These are phyloP conservation scores for Drosophila tripunctata DNA, from an alignment of 2,888 invertebrate species.

Conservation along the genomic window DNA sequence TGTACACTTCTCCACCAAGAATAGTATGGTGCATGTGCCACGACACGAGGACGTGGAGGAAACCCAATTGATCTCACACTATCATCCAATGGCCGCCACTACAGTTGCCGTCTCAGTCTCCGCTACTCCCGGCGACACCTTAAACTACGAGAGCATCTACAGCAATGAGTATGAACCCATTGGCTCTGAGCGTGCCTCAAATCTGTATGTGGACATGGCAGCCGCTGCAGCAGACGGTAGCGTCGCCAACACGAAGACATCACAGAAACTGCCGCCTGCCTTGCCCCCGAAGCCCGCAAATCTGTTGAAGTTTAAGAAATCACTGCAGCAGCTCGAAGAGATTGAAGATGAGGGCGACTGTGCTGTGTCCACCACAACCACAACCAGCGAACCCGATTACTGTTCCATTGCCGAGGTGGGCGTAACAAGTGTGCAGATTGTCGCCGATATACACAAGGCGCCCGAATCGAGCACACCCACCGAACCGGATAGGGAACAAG, in stretches of 20 bases:
- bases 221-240: slow-evolving; percentile 82
- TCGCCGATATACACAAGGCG: slow-evolving; percentile 85
- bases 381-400: slow-evolving; percentile 88
- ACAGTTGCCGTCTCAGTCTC: slow-evolving; percentile 1
- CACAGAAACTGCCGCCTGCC: slow-evolving; percentile 87
- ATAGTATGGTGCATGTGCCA: slow-evolving; percentile 86
- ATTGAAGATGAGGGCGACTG: slow-evolving; percentile 67
- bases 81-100: slow-evolving; percentile 56
- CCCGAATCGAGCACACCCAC: slow-evolving; percentile 64
- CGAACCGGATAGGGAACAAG: slow-evolving; percentile 45
- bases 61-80: slow-evolving; percentile 54
- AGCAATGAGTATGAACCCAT: slow-evolving; percentile 91
- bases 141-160: slow-evolving; percentile 87
- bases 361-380: slow-evolving; percentile 52
- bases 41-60: slow-evolving; percentile 78
- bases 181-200: slow-evolving; percentile 84
- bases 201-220: slow-evolving; percentile 88
- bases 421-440: slow-evolving; percentile 85
- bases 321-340: slow-evolving; percentile 73
- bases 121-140: slow-evolving; percentile 75
- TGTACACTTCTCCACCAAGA: slow-evolving; percentile 88
- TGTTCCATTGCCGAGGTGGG: slow-evolving; percentile 90
- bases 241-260: slow-evolving; percentile 59
- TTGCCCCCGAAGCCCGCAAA: slow-evolving; percentile 92
- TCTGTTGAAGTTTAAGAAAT: slow-evolving; percentile 87